These are phyloP conservation scores for Eulimnadia texana DNA, from an alignment of 1,140 invertebrate species.

Conservation along the genomic window DNA sequence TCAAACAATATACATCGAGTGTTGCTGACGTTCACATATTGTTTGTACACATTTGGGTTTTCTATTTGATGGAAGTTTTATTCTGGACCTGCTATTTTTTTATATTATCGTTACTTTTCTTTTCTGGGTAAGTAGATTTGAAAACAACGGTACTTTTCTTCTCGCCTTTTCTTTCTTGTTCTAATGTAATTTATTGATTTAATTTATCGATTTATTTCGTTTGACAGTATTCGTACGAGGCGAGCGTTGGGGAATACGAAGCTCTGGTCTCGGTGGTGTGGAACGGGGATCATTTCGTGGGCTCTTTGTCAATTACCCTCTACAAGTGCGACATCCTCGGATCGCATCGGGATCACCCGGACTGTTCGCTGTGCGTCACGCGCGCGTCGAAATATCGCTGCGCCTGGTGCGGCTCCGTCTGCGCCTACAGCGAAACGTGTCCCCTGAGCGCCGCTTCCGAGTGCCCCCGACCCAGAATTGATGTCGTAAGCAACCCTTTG, in stretches of 20 bases:
- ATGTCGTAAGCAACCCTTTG: slow-evolving; percentile 53
- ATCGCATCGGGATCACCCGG: slow-evolving; percentile 75
- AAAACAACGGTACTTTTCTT: neutral
- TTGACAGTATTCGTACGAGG: slow-evolving; percentile 69
- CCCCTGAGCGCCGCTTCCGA: slow-evolving; percentile 52
- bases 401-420: slow-evolving; percentile 78
- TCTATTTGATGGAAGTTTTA: no score
- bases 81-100: no score
- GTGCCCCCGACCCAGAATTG: slow-evolving; percentile 82
- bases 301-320: slow-evolving; percentile 71
- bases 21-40: no score
- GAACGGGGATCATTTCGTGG: slow-evolving; percentile 84
- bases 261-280: slow-evolving; percentile 78
- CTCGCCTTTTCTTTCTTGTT: no score
- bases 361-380: slow-evolving; percentile 86
- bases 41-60: no score
- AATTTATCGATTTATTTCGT: slow-evolving; percentile 19
- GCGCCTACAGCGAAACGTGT: slow-evolving; percentile 70
- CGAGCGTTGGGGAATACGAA: slow-evolving; percentile 65
- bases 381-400: slow-evolving; percentile 67
- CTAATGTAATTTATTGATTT: no score
- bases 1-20: no score
- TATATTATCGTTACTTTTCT: no score
- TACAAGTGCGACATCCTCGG: slow-evolving; percentile 91
- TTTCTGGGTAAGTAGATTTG: no score